These are phyloP conservation scores for Petrocephalus sullivani DNA, from an alignment of 2,797 vertebrate genomes.

Conservation along the genomic window DNA sequence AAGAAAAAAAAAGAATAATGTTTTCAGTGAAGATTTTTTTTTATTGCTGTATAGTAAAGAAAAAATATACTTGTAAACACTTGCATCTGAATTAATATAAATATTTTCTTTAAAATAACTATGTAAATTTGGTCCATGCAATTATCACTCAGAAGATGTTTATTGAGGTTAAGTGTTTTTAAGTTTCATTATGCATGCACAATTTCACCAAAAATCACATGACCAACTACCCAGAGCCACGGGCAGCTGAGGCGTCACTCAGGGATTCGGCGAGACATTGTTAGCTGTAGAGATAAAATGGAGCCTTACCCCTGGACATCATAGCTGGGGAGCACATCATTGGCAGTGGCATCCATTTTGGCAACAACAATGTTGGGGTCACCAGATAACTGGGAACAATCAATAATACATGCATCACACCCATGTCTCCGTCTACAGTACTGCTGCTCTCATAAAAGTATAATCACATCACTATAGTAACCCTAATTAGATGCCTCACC, in stretches of 20 bases:
- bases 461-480: neutral
- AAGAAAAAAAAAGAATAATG: neutral
- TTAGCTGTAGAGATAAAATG: neutral
- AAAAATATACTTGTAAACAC: neutral
- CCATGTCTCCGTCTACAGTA: neutral
- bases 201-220: neutral
- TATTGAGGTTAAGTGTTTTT: neutral
- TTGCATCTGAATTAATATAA: neutral
- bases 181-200: neutral
- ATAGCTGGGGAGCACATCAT: constrained; percentile 60
- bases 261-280: neutral
- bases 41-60: neutral
- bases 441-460: neutral
- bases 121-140: neutral
- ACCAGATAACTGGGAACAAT: constrained; percentile 45
- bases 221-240: neutral
- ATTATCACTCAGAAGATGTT: neutral
- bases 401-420: neutral
- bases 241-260: neutral
- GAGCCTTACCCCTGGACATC: constrained; percentile 63
- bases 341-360: constrained; percentile 64
- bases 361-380: constrained; percentile 52
- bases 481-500: constrained; percentile 36
- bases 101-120: neutral
- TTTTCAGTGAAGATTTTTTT: neutral